Evolutionary conservation across 2,888 invertebrate genomes (phyloP).

Genomic region (Drosophila dives): DNA sequence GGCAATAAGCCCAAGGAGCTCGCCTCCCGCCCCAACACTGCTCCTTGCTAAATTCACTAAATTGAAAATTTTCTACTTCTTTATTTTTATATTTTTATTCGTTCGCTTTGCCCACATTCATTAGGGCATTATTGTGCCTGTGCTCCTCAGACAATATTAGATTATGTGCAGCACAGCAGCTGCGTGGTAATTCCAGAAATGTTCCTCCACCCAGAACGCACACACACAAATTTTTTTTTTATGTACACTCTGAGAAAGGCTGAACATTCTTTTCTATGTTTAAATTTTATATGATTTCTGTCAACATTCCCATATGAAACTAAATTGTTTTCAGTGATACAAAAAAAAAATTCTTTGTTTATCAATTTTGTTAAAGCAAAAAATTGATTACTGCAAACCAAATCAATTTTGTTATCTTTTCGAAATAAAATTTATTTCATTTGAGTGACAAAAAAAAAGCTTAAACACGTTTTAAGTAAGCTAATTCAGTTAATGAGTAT

Average conservation of each 20-base stretch:
- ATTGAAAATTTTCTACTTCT: constrained; percentile 62
- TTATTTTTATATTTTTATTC: constrained; percentile 18
- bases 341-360: not conserved
- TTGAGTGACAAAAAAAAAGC: not conserved
- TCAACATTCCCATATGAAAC: not conserved
- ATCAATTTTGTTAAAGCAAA: not conserved
- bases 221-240: not conserved
- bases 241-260: not conserved
- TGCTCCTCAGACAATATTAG: constrained; percentile 70
- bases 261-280: not conserved
- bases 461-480: not conserved
- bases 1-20: constrained; percentile 16
- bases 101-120: constrained; percentile 59
- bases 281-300: not conserved
- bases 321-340: not conserved
- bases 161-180: constrained; percentile 59
- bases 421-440: not conserved
- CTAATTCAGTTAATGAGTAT: not conserved
- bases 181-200: constrained; percentile 28
- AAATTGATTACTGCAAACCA: not conserved
- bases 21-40: constrained; percentile 1
- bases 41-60: constrained; percentile 38
- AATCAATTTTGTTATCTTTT: not conserved
- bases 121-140: constrained; percentile 73
- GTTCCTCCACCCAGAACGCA: constrained; percentile 1